Evolutionary conservation across 2,888 invertebrate genomes (phyloP), one percentile per base, ranked within the genome.

Genomic region (Cerceris ruficornis): DNA sequence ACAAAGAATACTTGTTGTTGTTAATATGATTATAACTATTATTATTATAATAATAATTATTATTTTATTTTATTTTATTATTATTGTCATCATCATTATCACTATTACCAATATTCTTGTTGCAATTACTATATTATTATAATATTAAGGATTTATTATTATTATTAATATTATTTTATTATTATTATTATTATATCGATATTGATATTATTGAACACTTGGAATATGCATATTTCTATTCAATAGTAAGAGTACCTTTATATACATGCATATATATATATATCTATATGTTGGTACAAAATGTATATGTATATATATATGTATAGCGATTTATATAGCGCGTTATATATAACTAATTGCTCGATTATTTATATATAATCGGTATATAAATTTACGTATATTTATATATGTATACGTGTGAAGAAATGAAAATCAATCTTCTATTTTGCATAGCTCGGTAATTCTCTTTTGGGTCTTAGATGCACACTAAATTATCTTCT

Each of bases 1-100:
- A 91, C 92, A 92, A 92, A 92, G 92, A 92, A 91, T 90, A 91
- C 88, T 91, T 92, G 91, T 92, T 92, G 90, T 92, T 92, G 91
- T 92, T 92, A 91, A 91, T 92, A 91, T 91, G 89, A 92, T 92
- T 92, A 91, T 91, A 90, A 90, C 88, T 88, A 90, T 90, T 89
- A 90, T 88, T 85, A 87, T 78, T 88, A 87, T 86, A 62, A 77
- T 77, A 73, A 88, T 84, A 82, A 86, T 84, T 82, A 83, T 81
- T 85, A 85, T 82, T 87, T 87, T 83, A 88, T 84, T 86, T 84
- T 85, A 83, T 83, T 84, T 83, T 81, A 69, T 78, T 79, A 88
- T 83, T 87, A 85, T 86, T 88, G 87, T 88, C 83, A 87, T 86
- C 83, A 88, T 88, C 83, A 89, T 86, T 87, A 87, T 86, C 83